Percentiles rank a stretch among this genome's conserved stretches.
These are phyloP conservation scores for Formica selysi DNA, from an alignment of 1,140 invertebrate genomes.

Conservation along the genomic window DNA sequence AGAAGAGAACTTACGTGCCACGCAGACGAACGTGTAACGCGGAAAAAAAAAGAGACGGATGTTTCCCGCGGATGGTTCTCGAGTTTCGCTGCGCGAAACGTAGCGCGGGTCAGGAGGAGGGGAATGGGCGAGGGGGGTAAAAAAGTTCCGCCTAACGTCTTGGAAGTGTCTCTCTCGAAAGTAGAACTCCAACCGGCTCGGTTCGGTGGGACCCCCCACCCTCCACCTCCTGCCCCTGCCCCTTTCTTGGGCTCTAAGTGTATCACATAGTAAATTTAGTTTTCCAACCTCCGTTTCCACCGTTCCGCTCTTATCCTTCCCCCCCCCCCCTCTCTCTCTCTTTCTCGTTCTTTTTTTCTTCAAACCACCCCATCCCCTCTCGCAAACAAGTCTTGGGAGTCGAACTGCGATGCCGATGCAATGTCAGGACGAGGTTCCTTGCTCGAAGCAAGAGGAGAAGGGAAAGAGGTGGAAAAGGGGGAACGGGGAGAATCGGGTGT, in stretches of 20 bases:
- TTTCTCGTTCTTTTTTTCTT: slow-evolving; percentile 21
- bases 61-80: slow-evolving; percentile 72
- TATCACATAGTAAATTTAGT: slow-evolving; percentile 87
- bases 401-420: slow-evolving; percentile 41
- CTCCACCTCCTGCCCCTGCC: too few relatives aligned
- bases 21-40: slow-evolving; percentile 59
- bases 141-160: slow-evolving; percentile 83
- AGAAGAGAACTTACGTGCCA: slow-evolving; percentile 53
- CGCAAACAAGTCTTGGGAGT: slow-evolving; percentile 38
- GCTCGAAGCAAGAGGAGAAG: slow-evolving; percentile 30
- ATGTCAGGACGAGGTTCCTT: slow-evolving; percentile 37
- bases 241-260: slow-evolving; percentile 80
- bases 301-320: slow-evolving; percentile 24
- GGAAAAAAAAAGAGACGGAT: slow-evolving; percentile 42
- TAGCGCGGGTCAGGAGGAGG: too few relatives aligned
- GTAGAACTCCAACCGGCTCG: slow-evolving; percentile 74
- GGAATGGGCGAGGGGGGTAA: slow-evolving; percentile 27
- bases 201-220: slow-evolving; percentile 34
- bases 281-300: slow-evolving; percentile 79
- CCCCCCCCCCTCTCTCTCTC: slow-evolving; percentile 1
- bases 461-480: too few relatives aligned
- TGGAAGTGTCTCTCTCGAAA: slow-evolving; percentile 85
- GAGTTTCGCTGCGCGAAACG: slow-evolving; percentile 64
- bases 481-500: slow-evolving; percentile 35
- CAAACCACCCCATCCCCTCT: slow-evolving; percentile 50